These are phyloP conservation scores for Steatocranus sp. DNA, from an alignment of 2,797 vertebrate species.

Conservation along the genomic window DNA sequence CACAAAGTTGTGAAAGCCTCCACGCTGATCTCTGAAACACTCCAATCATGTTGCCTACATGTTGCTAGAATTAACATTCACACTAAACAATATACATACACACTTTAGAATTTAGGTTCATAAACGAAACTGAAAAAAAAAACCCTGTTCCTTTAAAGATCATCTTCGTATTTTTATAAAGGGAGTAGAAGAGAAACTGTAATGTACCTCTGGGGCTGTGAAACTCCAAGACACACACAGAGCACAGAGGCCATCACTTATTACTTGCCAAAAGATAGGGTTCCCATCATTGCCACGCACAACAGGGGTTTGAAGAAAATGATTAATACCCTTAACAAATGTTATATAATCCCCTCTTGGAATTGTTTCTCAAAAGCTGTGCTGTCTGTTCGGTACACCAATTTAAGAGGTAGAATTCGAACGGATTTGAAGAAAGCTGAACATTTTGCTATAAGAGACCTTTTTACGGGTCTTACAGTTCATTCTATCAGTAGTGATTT, in stretches of 20 bases:
- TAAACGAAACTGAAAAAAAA: neutral
- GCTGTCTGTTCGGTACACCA: neutral
- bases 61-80: neutral
- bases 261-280: slow-evolving; percentile 51
- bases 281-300: slow-evolving; percentile 44
- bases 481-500: slow-evolving; percentile 41
- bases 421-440: neutral
- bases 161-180: slow-evolving; percentile 3
- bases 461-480: slow-evolving; percentile 21
- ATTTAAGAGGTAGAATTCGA: slow-evolving; percentile 3
- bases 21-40: neutral
- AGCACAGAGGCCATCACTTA: slow-evolving; percentile 52
- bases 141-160: neutral
- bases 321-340: slow-evolving; percentile 58
- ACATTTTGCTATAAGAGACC: slow-evolving; percentile 8
- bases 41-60: neutral
- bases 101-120: neutral
- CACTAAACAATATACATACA: neutral
- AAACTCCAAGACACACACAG: slow-evolving; percentile 35
- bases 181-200: slow-evolving; percentile 4
- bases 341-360: slow-evolving; percentile 43
- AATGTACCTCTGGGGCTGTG: slow-evolving; percentile 25
- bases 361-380: slow-evolving; percentile 32
- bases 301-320: slow-evolving; percentile 46
- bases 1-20: neutral